Conservation (phyloP, 2,113 vertebrate species). For the Dicaeum eximium region DNA sequence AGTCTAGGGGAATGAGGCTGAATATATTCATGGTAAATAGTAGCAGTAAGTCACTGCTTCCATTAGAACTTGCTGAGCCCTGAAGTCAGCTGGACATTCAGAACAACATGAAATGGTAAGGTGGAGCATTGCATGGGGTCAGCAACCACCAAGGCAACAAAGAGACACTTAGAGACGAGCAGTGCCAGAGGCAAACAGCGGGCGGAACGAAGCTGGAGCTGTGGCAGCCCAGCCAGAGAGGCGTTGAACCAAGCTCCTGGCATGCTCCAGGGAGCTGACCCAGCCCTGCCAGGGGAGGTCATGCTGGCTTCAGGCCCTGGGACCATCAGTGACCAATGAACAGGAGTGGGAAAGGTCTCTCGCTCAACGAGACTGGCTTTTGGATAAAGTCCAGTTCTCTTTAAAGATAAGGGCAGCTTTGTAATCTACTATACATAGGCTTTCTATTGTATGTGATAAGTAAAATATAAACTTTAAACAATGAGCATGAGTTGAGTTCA, state of each 20-base stretch:
- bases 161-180: not conserved
- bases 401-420: not conserved
- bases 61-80: not conserved
- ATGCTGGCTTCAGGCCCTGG: not conserved
- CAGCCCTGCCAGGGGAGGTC: not conserved
- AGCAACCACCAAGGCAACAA: not conserved
- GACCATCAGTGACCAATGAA: not conserved
- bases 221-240: no score
- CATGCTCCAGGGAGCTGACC: accelerated
- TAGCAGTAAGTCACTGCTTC: not conserved
- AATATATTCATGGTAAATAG: not conserved
- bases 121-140: accelerated
- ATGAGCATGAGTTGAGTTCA: not conserved
- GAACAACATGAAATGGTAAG: not conserved
- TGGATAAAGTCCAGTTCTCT: not conserved
- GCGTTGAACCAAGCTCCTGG: accelerated
- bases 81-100: not conserved
- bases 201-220: accelerated
- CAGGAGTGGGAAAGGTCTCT: not conserved
- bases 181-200: accelerated
- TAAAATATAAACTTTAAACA: not conserved
- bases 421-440: not conserved
- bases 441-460: not conserved
- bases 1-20: not conserved
- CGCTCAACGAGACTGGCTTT: not conserved